A percentile compares a stretch with the other conserved stretches of the same genome.
phyloP scores from a whole-genome alignment of 2,888 invertebrate genomes.

The Branchellion lobata region DNA sequence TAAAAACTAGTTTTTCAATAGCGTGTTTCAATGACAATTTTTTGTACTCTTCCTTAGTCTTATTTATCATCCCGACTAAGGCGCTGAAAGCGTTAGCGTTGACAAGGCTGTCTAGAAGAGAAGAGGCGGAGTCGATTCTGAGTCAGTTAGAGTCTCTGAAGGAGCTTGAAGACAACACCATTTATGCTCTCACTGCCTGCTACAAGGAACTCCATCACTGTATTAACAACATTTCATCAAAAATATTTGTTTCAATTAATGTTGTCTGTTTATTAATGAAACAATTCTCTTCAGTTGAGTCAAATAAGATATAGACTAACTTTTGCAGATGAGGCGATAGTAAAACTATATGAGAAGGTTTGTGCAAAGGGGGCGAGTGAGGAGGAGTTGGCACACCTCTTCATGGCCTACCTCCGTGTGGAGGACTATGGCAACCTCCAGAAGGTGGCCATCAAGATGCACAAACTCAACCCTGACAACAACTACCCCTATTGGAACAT shows the following conservation, averaged over 20 bases:
- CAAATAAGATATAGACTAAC: constrained; percentile 43
- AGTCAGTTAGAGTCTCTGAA: constrained; percentile 67
- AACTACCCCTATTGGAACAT: constrained; percentile 96
- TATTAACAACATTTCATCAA: not conserved
- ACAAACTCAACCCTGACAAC: constrained; percentile 80
- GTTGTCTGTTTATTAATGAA: not conserved
- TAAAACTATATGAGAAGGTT: constrained; percentile 84
- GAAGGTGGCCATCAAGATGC: constrained; percentile 81
- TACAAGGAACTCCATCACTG: constrained; percentile 87
- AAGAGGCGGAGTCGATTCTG: constrained; percentile 76
- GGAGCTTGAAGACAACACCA: constrained; percentile 85
- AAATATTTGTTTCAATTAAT: not conserved
- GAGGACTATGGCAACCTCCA: constrained; percentile 88
- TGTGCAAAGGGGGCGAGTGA: constrained; percentile 80
- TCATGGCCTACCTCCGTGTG: constrained; percentile 90
- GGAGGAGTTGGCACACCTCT: constrained; percentile 87
- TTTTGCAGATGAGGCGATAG: constrained; percentile 81
- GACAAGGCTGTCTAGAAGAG: constrained; percentile 79
- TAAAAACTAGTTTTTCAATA: not conserved
- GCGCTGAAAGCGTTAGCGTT: constrained; percentile 89
- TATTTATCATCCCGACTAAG: no score
- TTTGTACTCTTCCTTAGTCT: no score
- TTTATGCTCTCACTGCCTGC: constrained; percentile 92
- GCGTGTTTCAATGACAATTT: no score
- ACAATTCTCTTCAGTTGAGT: no score